phyloP scores from a whole-genome alignment of 2,797 vertebrate species.

The Brachymystax lenok region DNA sequence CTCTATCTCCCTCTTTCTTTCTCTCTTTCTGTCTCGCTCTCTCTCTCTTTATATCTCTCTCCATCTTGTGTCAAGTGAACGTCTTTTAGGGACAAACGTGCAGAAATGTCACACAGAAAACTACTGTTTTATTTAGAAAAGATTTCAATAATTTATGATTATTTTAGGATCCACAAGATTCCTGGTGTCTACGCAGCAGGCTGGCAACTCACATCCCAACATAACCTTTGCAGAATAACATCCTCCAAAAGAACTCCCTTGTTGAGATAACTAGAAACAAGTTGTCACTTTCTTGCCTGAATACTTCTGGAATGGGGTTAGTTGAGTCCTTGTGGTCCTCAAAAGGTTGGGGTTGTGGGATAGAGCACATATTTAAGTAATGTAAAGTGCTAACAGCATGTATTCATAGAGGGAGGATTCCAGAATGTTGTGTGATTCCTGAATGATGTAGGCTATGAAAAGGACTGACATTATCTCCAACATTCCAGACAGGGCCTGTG shows the following conservation, averaged over 20 bases:
- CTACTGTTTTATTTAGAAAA: background rate
- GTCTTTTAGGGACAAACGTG: too few species aligned
- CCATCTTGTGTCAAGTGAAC: too few species aligned
- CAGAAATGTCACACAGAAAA: background rate
- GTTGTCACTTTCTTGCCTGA: background rate
- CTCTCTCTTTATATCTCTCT: too few species aligned
- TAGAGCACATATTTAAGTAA: background rate
- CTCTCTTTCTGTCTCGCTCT: too few species aligned
- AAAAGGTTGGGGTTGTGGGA: background rate
- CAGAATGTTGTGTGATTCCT: background rate
- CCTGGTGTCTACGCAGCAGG: background rate
- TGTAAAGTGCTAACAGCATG: background rate
- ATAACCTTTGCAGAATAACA: background rate
- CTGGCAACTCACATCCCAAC: background rate
- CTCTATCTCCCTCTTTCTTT: too few species aligned
- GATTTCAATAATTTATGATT: conserved; percentile 4
- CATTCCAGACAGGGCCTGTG: conserved; percentile 22
- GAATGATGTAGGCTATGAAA: conserved; percentile 27
- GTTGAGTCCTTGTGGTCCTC: background rate
- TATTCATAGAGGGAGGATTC: background rate
- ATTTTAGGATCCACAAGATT: background rate
- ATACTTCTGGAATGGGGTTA: conserved; percentile 18
- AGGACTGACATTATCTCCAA: conserved; percentile 30
- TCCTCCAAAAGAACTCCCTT: background rate
- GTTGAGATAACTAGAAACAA: conserved; percentile 5